Evolutionary conservation across 1,140 invertebrate species (phyloP), one percentile per base, ranked within the genome.

Genomic region (Triops cancriformis): DNA sequence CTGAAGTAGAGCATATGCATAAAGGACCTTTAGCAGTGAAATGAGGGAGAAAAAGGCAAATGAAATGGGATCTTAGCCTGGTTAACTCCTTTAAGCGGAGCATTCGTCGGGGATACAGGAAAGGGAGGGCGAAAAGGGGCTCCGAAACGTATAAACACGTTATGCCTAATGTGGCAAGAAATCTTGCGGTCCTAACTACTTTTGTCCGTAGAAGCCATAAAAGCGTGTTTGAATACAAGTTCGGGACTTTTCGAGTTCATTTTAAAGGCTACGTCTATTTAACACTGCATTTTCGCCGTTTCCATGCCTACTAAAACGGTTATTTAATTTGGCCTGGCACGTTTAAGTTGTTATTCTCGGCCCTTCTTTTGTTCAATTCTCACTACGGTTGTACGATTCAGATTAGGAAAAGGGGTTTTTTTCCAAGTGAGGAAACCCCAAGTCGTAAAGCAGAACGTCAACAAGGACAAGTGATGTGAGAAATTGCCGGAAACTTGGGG

Each of bases 151-250:
- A 64, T 64, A 64, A 64, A 64, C 51, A 64, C 51, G 51, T 64
- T 64, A 64, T 64, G 51, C 14, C 51, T 64, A 64, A 64, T 64
- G 51, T 64, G 51, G 51, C 51, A 64, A 64, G 51, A 64, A 64
- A 64, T 64, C 51, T 64, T 64, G 51, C 9, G 51, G 51, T 64
- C 18, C 51, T 64, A 64, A 64, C 23, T 9, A 64, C 51, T 64
- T 64, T 64, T 64, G 51, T 64, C 51, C 51, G 51, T 64, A 64
- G 23, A 18, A 23, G 23, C 14, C 51, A 64, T 64, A n/a, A 64
- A 64, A 23, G 51, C 14, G 23, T 37, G 31, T 37, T 37, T 37
- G 31, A 37, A 37, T 4, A 37, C 31, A 37, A 37, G 31, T 37
- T 37, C 2, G 31, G 31, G 31, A 37, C n/a, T n/a, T 37, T 37